These are phyloP conservation scores for Cryptomyrus ogoouensis DNA, from an alignment of 2,113 vertebrate species.

Conservation along the genomic window DNA sequence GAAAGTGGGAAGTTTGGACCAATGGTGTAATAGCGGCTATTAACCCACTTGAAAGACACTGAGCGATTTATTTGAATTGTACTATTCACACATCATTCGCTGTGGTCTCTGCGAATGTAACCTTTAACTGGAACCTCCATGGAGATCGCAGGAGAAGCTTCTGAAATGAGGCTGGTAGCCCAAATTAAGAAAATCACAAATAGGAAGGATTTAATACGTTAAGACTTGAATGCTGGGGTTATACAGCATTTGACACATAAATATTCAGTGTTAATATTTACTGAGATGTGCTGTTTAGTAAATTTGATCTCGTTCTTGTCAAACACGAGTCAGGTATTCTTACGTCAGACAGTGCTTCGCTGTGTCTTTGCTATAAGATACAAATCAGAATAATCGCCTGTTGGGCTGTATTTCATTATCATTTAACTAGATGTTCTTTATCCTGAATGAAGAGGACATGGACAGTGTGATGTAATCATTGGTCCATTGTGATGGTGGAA, in stretches of 20 bases:
- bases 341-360: neutral
- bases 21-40: conserved; percentile 9
- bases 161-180: neutral
- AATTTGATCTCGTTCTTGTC: neutral
- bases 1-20: neutral
- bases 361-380: neutral
- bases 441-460: neutral
- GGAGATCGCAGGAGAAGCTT: neutral
- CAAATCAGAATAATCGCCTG: neutral
- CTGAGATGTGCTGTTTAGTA: neutral
- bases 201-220: neutral
- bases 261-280: neutral
- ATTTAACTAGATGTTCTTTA: neutral
- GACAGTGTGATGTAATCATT: neutral
- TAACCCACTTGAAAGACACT: neutral
- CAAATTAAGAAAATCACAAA: neutral
- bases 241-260: neutral
- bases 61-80: neutral
- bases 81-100: neutral
- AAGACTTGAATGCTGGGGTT: neutral
- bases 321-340: neutral
- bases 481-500: neutral
- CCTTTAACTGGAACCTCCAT: neutral
- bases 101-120: neutral
- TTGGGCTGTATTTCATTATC: neutral